Conservation (phyloP, 92 coral and sea anemone genomes). For the Ricordea florida region DNA sequence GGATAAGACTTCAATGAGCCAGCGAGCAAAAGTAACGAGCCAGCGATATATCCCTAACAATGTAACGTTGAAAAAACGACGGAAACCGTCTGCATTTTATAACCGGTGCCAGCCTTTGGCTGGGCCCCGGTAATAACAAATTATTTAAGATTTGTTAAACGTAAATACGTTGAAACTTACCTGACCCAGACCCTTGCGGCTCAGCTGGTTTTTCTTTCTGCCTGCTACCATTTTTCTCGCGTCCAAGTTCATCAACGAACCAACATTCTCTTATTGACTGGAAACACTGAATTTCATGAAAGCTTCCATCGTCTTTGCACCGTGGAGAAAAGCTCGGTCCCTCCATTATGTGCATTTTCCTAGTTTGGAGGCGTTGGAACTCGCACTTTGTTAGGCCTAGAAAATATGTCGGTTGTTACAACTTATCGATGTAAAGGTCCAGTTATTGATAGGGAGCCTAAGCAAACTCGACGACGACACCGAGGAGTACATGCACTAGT, state of each 20-base stretch:
- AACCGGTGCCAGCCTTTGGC: too few relatives aligned
- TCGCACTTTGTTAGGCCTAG: conserved; percentile 17
- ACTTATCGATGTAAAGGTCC: not conserved
- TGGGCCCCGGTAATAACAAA: too few relatives aligned
- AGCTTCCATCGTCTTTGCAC: conserved; percentile 39
- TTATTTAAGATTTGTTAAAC: not conserved
- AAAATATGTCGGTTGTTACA: not conserved
- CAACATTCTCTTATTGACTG: conserved; percentile 8
- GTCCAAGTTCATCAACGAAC: conserved; percentile 59
- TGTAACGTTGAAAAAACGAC: too few relatives aligned
- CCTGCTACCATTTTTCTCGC: conserved; percentile 52
- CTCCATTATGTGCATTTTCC: not conserved
- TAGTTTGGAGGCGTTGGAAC: not conserved
- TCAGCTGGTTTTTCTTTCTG: conserved; percentile 4
- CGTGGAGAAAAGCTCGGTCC: not conserved
- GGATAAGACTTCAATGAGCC: too few relatives aligned
- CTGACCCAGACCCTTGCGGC: conserved; percentile 13
- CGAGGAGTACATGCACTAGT: too few relatives aligned
- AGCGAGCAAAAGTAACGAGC: too few relatives aligned
- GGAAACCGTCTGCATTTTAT: too few relatives aligned
- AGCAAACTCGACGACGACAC: too few relatives aligned
- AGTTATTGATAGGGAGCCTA: too few relatives aligned
- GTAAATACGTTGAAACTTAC: not conserved
- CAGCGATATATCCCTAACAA: too few relatives aligned
- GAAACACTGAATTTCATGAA: conserved; percentile 23